These are phyloP conservation scores for Trichogramma dendrolimi DNA, from an alignment of 2,888 invertebrate genomes.

Conservation along the genomic window DNA sequence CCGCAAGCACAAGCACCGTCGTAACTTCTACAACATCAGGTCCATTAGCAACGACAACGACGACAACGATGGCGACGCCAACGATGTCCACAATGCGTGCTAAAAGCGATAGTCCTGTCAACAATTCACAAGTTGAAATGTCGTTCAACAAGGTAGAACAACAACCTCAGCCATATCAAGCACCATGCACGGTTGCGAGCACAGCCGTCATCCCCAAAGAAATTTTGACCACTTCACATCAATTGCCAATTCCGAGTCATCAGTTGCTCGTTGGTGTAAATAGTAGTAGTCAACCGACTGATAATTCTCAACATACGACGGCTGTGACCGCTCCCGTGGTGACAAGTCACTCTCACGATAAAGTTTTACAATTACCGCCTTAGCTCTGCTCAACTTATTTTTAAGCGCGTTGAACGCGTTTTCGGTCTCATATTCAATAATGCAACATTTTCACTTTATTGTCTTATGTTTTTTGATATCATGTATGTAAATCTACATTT, in stretches of 20 bases:
- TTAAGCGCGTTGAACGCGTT: too few relatives aligned
- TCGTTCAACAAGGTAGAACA: neutral
- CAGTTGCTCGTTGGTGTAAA: neutral
- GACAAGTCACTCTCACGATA: too few relatives aligned
- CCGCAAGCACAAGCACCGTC: conserved; percentile 12
- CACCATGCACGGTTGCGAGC: neutral
- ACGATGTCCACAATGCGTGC: conserved; percentile 20
- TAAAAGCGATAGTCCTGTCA: conserved; percentile 11
- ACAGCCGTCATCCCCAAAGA: too few relatives aligned
- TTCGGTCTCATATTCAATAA: too few relatives aligned
- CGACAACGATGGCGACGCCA: conserved; percentile 14
- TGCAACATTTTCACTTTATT: too few relatives aligned
- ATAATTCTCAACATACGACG: neutral
- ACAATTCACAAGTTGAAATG: neutral
- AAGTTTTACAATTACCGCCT: too few relatives aligned
- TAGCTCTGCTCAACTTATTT: too few relatives aligned
- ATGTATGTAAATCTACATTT: too few relatives aligned
- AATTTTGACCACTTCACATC: neutral
- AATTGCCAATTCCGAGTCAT: neutral
- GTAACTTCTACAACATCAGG: conserved; percentile 22
- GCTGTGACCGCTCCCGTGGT: neutral
- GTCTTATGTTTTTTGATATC: too few relatives aligned
- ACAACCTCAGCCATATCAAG: conserved; percentile 1
- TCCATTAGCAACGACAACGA: conserved; percentile 29
- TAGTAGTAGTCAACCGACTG: neutral